Evolutionary conservation across 1,140 invertebrate genomes (phyloP), one percentile per base, ranked within the genome.

Genomic region (Drosophila mauritiana): DNA sequence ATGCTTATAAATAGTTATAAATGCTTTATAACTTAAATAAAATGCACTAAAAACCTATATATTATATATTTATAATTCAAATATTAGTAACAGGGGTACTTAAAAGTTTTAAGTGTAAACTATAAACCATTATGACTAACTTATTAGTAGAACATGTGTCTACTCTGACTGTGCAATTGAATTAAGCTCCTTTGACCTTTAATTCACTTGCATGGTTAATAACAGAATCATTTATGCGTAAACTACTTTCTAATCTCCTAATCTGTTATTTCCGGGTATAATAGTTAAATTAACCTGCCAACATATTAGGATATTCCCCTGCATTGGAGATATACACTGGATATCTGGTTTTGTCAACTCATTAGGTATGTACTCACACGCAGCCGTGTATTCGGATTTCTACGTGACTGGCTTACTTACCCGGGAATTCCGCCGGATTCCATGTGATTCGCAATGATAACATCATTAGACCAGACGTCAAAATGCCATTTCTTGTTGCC

Each of bases 401-500:
- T 48, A 76, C 79, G 83, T 82, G 83, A 82, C 61, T 79, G 40
- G 53, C 48, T 76, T 56, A 89, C 91, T 93, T 94, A 97, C 96
- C 98, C 98, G 11, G 98, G 97, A 76, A 98, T 95, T 8, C 98
- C 98, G 10, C 97, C 97, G 64, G 97, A 97, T 93, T 99, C 98
- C 95, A 99, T 96, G 90, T 98, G 97, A 93, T 99, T 99, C n/a
- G 98, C 98, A 58, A 99, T 93, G 7, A 97, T 98, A 78, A 99
- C 98, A 93, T 99, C 98, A 93, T 98, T 97, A 10, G 97, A 98
- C 98, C 98, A 99, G 4, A 99, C 97, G 92, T 99, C 98, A 93
- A 99, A 99, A 93, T 99, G 98, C 97, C 98, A 99, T 92, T 98
- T 98, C 78, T 96, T 94, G 27, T 98, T 95, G 1, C 98, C 98